Conservation (phyloP, 2,113 vertebrate genomes). For the Oryzias woworae region DNA sequence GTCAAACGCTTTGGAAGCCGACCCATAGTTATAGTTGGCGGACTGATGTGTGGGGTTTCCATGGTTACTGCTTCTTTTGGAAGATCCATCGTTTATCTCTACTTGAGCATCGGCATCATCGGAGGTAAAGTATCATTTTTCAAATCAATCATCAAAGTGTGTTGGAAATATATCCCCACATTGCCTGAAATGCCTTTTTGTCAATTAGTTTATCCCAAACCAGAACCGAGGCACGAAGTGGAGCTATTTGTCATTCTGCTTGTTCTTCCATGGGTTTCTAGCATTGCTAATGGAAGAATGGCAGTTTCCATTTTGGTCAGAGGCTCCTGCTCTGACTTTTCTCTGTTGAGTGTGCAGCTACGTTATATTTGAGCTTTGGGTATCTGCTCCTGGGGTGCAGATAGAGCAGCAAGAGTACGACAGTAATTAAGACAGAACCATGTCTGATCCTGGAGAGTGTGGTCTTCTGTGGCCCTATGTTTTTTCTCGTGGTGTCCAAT, state of each 20-base stretch:
- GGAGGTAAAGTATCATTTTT: slow-evolving; percentile 72
- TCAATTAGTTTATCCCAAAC: slow-evolving; percentile 4
- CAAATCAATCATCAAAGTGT: background rate
- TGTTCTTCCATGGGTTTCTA: slow-evolving; percentile 4
- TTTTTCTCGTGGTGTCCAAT: slow-evolving; percentile 58
- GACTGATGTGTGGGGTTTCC: slow-evolving; percentile 76
- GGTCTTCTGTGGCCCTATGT: slow-evolving; percentile 55
- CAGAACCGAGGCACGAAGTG: slow-evolving; percentile 6
- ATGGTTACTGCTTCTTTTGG: slow-evolving; percentile 81
- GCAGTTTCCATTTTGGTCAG: slow-evolving; percentile 20
- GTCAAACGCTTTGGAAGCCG: slow-evolving; percentile 82
- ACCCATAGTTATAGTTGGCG: slow-evolving; percentile 80
- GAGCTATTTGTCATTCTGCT: slow-evolving; percentile 16
- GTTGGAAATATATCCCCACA: too few species aligned
- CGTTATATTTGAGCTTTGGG: slow-evolving; percentile 32
- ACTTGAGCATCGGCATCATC: slow-evolving; percentile 80
- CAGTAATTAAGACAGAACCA: slow-evolving; percentile 73
- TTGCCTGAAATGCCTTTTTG: too few species aligned
- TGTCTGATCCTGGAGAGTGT: slow-evolving; percentile 50
- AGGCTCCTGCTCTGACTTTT: slow-evolving; percentile 30
- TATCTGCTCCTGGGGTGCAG: slow-evolving; percentile 36
- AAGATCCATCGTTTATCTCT: slow-evolving; percentile 81
- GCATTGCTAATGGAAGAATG: slow-evolving; percentile 3
- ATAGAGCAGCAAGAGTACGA: slow-evolving; percentile 39
- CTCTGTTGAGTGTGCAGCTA: slow-evolving; percentile 7